Base-by-base conservation (phyloP, 2,888 invertebrate genomes). In the Volucella bombylans region DNA sequence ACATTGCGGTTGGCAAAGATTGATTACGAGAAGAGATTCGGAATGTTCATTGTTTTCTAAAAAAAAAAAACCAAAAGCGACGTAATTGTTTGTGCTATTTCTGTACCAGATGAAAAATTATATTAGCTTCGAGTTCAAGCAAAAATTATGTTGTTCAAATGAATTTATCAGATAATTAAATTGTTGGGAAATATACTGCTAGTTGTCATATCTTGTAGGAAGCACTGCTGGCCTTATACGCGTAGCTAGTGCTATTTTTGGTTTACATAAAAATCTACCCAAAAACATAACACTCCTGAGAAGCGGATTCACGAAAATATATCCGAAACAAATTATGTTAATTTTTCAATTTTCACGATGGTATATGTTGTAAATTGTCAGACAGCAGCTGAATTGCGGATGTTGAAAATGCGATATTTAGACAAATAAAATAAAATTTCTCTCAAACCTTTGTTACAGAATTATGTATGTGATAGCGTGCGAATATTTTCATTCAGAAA, bases 11-110 rank as follows among this genome's bases (percentile, higher is more conserved):
- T 15, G 55, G 45, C 15, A 55, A 55, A 15, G 47, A 45, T 55
- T 47, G 15, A 45, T 68, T 47, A 18, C 12, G 31, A 41, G 23
- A 67, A 1, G 11, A 14, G 43, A 23, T 23, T 23, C 18, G 43
- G n/a, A 67, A 43, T 65, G 43, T 55, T 43, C 11, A 4, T 57
- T 41, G 9, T 39, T 14, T 68, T 45, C 55, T 68, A 54, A 68
- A 55, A 45, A 15, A 54, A 68, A 55, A 54, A 55, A 55, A 15
- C 23, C 23, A 23, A 12, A 45, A 15, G 38, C 14, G 15, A 67
- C 54, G 54, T 67, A 15, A 67, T 54, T 67, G 41, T 3, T 31
- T 18, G 43, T 54, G 67, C 67, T 54, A 67, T 67, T 67, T 43
- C 54, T 6, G 67, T 52, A 67, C 23, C n/a, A 65, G 41, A 12